phyloP scores from a whole-genome alignment of 2,113 vertebrate genomes.

The Candoia aspera region DNA sequence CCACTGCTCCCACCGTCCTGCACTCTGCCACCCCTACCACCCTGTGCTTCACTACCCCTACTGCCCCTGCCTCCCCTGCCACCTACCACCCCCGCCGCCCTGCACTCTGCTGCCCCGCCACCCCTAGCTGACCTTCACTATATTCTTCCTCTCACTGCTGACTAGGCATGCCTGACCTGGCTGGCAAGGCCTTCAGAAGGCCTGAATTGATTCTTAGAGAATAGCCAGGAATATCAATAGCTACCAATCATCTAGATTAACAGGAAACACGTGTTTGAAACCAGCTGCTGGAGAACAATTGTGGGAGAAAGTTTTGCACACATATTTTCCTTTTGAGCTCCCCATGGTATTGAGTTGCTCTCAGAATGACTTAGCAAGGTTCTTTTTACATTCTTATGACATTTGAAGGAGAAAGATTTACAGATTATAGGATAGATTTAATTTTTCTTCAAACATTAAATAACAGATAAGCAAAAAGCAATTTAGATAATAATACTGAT shows the following conservation, averaged over 20 bases:
- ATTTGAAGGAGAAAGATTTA: slow-evolving; percentile 35
- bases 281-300: neutral
- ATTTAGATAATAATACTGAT: slow-evolving; percentile 67
- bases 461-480: slow-evolving; percentile 60
- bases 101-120: too few relatives aligned
- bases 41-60: neutral
- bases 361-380: neutral
- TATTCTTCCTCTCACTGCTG: neutral
- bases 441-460: slow-evolving; percentile 44
- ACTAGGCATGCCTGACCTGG: neutral
- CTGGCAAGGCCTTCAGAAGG: neutral
- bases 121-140: neutral
- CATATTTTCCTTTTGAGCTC: neutral
- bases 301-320: neutral
- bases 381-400: neutral
- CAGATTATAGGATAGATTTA: slow-evolving; percentile 40
- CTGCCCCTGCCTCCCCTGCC: too few relatives aligned
- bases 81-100: too few relatives aligned
- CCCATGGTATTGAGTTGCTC: neutral
- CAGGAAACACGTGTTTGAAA: neutral
- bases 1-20: neutral
- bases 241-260: neutral
- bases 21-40: neutral
- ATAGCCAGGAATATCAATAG: neutral
- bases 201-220: neutral